A percentile compares a stretch with the other conserved stretches of the same genome.
phyloP scores from a whole-genome alignment of 2,113 vertebrate species.

The Probosciger aterrimus region DNA sequence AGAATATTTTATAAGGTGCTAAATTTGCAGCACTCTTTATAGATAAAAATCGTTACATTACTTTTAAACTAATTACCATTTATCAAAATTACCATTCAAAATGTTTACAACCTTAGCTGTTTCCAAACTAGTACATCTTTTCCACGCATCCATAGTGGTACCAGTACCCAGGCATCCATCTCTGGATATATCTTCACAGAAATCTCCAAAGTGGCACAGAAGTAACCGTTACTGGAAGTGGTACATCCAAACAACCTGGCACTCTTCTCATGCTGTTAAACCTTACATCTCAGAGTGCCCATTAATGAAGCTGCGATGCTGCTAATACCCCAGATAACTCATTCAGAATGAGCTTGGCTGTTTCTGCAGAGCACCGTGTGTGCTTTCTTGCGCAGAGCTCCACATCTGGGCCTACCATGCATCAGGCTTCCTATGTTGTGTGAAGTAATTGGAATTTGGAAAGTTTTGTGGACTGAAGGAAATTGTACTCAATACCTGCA shows the following conservation, averaged over 20 bases:
- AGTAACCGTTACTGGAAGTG: fast-evolving
- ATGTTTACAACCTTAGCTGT: background rate
- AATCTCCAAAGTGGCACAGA: background rate
- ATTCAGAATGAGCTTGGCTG: background rate
- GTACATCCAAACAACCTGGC: background rate
- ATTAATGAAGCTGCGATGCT: background rate
- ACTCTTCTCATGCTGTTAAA: background rate
- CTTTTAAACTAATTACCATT: background rate
- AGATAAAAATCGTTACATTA: background rate
- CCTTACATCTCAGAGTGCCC: background rate
- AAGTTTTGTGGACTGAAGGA: background rate
- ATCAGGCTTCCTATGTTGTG: background rate
- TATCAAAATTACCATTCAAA: background rate
- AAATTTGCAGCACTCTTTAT: background rate
- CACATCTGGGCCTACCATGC: background rate
- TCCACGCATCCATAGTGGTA: background rate
- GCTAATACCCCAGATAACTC: background rate
- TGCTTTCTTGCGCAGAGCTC: background rate
- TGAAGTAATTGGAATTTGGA: background rate
- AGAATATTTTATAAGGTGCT: background rate
- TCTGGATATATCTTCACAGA: background rate
- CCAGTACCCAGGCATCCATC: background rate
- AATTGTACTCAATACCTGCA: background rate
- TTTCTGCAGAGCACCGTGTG: fast-evolving
- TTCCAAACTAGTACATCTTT: background rate